Conservation (phyloP, 2,888 invertebrate species). For the Coenonympha glycerion region DNA sequence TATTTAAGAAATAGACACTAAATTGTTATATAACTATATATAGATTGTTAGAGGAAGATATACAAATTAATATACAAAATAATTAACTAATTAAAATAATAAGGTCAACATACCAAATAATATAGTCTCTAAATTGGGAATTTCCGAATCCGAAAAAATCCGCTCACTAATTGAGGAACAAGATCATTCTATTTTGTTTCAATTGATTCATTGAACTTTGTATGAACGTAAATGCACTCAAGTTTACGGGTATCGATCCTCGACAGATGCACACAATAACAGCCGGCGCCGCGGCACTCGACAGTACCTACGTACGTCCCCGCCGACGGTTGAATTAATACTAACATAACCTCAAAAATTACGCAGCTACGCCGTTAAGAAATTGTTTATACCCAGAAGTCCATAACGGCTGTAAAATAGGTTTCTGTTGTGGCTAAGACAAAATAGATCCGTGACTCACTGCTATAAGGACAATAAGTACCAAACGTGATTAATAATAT, state of each 20-base stretch:
- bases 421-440: conserved; percentile 54
- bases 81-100: background rate
- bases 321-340: conserved; percentile 63
- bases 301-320: conserved; percentile 56
- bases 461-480: conserved; percentile 14
- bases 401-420: conserved; percentile 44
- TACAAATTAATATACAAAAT: too few relatives aligned
- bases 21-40: background rate
- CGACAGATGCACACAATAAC: conserved; percentile 33
- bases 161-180: conserved; percentile 31
- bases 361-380: conserved; percentile 54
- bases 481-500: too few relatives aligned
- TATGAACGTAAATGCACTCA: conserved; percentile 50
- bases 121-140: conserved; percentile 1
- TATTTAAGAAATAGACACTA: too few relatives aligned
- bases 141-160: background rate
- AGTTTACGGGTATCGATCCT: conserved; percentile 58
- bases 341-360: conserved; percentile 72
- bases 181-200: conserved; percentile 38
- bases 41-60: too few relatives aligned
- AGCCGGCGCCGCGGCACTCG: too few relatives aligned
- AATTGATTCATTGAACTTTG: conserved; percentile 35
- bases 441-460: conserved; percentile 17
- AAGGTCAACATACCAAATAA: conserved; percentile 9
- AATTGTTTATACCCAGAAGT: conserved; percentile 66